A percentile compares a stretch with the other conserved stretches of the same genome.
Evolutionary conservation across 2,888 invertebrate genomes (phyloP).

Genomic region (Amphipyra berbera): DNA sequence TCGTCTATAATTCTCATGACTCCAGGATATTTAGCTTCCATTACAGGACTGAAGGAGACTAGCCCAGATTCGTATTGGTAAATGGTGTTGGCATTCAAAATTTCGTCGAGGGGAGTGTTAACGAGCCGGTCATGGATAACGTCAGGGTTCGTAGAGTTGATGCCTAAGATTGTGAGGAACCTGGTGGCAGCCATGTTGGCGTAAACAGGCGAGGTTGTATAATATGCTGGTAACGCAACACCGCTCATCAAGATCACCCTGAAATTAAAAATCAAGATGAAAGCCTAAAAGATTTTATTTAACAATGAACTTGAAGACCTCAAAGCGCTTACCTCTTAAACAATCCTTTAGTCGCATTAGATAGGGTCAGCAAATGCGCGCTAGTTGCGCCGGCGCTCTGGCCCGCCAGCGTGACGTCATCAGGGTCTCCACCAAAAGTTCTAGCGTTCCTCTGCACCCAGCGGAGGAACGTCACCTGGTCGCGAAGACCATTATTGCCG

Average conservation of each 20-base stretch:
- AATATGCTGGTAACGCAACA: slow-evolving; percentile 51
- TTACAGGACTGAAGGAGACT: slow-evolving; percentile 59
- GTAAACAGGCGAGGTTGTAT: slow-evolving; percentile 56
- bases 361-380: slow-evolving; percentile 62
- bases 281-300: background rate
- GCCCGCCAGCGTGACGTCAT: slow-evolving; percentile 62
- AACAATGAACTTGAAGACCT: too few relatives aligned
- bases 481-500: slow-evolving; percentile 68
- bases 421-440: slow-evolving; percentile 63
- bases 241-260: slow-evolving; percentile 60
- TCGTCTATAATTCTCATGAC: slow-evolving; percentile 61
- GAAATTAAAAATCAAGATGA: slow-evolving; percentile 7
- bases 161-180: slow-evolving; percentile 77
- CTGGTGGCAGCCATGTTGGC: slow-evolving; percentile 47
- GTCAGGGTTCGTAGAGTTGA: slow-evolving; percentile 60
- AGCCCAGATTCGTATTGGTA: slow-evolving; percentile 52
- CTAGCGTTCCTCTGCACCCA: slow-evolving; percentile 66
- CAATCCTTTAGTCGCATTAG: slow-evolving; percentile 55
- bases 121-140: slow-evolving; percentile 56
- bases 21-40: slow-evolving; percentile 55
- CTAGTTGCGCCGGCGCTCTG: slow-evolving; percentile 59
- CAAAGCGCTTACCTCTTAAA: slow-evolving; percentile 58
- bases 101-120: slow-evolving; percentile 62
- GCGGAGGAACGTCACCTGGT: slow-evolving; percentile 60
- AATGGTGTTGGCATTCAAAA: slow-evolving; percentile 57